Conservation (phyloP, 2,888 invertebrate species). For the Dyspetes luteomarginatus region DNA sequence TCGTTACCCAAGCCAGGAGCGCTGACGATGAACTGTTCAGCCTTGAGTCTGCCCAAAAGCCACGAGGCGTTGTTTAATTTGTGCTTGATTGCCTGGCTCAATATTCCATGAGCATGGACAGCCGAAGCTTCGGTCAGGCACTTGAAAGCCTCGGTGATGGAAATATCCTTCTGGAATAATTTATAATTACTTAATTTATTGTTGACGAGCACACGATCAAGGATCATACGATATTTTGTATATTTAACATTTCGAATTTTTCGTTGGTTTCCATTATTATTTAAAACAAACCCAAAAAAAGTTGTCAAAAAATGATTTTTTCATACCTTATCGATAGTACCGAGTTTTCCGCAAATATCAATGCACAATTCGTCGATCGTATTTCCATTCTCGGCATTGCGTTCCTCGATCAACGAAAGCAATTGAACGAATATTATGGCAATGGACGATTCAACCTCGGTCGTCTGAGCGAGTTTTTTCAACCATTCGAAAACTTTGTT, state of each 20-base stretch:
- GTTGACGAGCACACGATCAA: too few relatives aligned
- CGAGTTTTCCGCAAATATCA: slow-evolving; percentile 82
- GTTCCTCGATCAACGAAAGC: slow-evolving; percentile 76
- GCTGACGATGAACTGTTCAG: slow-evolving; percentile 73
- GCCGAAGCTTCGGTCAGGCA: slow-evolving; percentile 81
- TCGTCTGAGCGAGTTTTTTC: slow-evolving; percentile 68
- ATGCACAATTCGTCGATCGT: slow-evolving; percentile 82
- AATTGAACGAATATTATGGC: slow-evolving; percentile 73
- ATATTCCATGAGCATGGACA: slow-evolving; percentile 78
- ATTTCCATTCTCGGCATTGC: slow-evolving; percentile 71
- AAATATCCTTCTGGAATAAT: slow-evolving; percentile 67
- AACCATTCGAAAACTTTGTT: slow-evolving; percentile 71
- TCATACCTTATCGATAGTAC: slow-evolving; percentile 83
- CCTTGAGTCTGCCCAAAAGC: slow-evolving; percentile 77
- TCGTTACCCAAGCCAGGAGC: slow-evolving; percentile 72
- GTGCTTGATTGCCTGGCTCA: slow-evolving; percentile 82
- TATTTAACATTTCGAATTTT: too few relatives aligned
- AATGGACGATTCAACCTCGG: slow-evolving; percentile 69
- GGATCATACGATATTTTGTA: too few relatives aligned
- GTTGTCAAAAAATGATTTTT: not conserved
- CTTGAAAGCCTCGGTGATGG: slow-evolving; percentile 72
- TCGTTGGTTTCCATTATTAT: too few relatives aligned
- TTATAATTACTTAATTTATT: too few relatives aligned
- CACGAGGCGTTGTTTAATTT: slow-evolving; percentile 77
- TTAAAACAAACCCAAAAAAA: not conserved